phyloP scores from a whole-genome alignment of 1,140 invertebrate species.

The Neodiprion pinetum region DNA sequence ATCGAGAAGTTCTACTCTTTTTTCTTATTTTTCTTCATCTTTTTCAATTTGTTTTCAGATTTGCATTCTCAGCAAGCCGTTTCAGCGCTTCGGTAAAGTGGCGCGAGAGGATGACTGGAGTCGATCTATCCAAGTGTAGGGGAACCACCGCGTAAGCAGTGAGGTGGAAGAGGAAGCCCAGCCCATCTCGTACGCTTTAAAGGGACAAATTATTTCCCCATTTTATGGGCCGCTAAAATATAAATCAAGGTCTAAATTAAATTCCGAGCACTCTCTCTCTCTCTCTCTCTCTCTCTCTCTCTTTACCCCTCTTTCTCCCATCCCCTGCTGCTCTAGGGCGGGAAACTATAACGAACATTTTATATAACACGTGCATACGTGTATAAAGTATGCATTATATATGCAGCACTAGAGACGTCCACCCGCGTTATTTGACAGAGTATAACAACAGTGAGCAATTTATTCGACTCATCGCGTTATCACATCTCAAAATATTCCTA shows the following conservation, averaged over 20 bases:
- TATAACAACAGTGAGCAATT: too few relatives aligned
- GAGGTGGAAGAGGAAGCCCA: slow-evolving; percentile 8
- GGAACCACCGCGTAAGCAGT: background rate
- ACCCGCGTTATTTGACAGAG: too few relatives aligned
- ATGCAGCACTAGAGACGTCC: too few relatives aligned
- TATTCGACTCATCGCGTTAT: too few relatives aligned
- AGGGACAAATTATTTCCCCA: slow-evolving; percentile 60
- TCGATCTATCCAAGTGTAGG: too few relatives aligned
- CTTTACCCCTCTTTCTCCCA: too few relatives aligned
- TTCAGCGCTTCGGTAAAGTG: too few relatives aligned
- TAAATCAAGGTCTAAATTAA: slow-evolving; percentile 62
- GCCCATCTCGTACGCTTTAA: slow-evolving; percentile 54
- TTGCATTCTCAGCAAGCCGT: too few relatives aligned
- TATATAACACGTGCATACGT: slow-evolving; percentile 45
- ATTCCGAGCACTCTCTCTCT: slow-evolving; percentile 39
- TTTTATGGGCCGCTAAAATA: slow-evolving; percentile 60
- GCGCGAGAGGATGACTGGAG: too few relatives aligned
- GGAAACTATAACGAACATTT: slow-evolving; percentile 54
- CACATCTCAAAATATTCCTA: too few relatives aligned
- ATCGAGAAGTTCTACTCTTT: too few relatives aligned
- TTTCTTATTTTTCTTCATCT: background rate
- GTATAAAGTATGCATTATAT: slow-evolving; percentile 4
- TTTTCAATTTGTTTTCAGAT: background rate
- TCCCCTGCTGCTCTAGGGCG: slow-evolving; percentile 29
- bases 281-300: too few relatives aligned